phyloP scores from a whole-genome alignment of 2,113 vertebrate genomes.

The Phylloscopus whistleri region DNA sequence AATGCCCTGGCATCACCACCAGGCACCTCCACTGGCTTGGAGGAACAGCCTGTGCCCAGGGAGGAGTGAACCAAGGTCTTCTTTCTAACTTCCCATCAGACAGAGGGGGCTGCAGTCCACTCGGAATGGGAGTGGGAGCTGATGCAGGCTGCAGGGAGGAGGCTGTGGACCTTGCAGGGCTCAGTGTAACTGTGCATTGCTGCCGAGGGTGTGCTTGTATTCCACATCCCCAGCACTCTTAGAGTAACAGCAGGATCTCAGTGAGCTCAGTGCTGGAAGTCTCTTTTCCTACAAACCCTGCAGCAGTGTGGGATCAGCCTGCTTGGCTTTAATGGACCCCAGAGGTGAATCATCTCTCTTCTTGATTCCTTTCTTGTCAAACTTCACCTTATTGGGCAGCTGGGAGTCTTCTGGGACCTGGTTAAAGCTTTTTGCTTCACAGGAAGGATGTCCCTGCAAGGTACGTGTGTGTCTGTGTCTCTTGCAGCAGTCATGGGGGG shows the following conservation, averaged over 20 bases:
- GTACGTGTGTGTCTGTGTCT: background rate
- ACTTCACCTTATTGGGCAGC: background rate
- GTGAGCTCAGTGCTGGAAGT: rapidly evolving
- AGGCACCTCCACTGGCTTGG: background rate
- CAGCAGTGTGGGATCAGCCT: background rate
- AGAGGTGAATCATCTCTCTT: background rate
- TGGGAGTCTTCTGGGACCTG: background rate
- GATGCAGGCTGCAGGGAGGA: background rate
- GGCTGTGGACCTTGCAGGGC: background rate
- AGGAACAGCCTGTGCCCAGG: background rate
- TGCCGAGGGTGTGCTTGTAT: background rate
- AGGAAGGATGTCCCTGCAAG: background rate
- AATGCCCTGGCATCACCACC: background rate
- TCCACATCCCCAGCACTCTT: background rate
- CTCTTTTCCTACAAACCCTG: background rate
- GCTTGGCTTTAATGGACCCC: background rate
- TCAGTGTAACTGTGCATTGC: rapidly evolving
- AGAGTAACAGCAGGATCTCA: background rate
- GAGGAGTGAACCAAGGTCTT: background rate
- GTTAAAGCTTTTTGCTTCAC: background rate
- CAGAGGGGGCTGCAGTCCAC: background rate
- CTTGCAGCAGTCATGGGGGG: rapidly evolving
- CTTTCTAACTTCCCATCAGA: background rate
- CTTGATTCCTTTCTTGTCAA: background rate
- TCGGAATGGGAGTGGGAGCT: background rate